phyloP scores from a whole-genome alignment of 2,113 vertebrate genomes.

The Crocuta crocuta region DNA sequence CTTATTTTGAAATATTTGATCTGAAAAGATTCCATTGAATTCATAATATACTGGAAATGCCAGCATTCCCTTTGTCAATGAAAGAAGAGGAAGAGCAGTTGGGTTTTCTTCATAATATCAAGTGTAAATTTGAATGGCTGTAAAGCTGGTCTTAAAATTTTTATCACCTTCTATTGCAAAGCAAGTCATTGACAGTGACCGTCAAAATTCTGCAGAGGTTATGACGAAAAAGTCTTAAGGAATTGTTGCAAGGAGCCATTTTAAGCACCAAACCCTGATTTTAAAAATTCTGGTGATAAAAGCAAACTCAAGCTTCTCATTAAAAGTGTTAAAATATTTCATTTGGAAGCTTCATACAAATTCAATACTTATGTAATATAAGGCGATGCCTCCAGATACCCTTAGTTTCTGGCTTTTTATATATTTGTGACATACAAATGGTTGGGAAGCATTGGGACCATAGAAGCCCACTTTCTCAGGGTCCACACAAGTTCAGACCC shows the following conservation, averaged over 20 bases:
- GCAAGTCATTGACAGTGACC: background rate
- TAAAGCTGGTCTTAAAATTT: slow-evolving; percentile 44
- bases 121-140: background rate
- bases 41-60: background rate
- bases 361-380: background rate
- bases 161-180: background rate
- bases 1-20: background rate
- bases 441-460: background rate
- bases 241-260: background rate
- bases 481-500: background rate
- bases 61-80: background rate
- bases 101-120: slow-evolving; percentile 6
- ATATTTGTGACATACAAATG: background rate
- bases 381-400: background rate
- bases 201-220: background rate
- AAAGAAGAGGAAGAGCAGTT: background rate
- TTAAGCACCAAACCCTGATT: background rate
- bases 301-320: background rate
- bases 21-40: background rate
- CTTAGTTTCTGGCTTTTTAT: background rate
- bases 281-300: background rate
- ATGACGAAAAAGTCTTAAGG: background rate
- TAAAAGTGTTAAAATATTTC: background rate
- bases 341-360: slow-evolving; percentile 19
- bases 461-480: background rate